These are phyloP conservation scores for Thalassaphorura encarpata DNA, from an alignment of 1,140 invertebrate genomes.

Conservation along the genomic window DNA sequence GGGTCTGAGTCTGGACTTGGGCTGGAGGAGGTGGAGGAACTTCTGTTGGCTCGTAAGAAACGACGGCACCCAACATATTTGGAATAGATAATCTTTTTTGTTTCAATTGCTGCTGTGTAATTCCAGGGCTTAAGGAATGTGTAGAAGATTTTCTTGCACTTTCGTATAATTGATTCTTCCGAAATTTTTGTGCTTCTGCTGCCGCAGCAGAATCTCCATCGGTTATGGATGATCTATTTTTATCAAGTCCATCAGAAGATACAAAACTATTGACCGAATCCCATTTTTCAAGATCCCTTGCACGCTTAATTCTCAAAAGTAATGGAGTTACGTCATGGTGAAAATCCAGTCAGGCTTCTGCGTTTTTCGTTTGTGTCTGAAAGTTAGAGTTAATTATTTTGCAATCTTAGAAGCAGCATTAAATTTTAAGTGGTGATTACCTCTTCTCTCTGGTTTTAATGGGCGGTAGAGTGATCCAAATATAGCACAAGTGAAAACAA, in stretches of 20 bases:
- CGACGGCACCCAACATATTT: not conserved
- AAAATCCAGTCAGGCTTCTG: not conserved
- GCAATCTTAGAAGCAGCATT: not conserved
- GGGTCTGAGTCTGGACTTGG: too few relatives aligned
- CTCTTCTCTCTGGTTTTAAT: not conserved
- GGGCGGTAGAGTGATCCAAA: constrained; percentile 3
- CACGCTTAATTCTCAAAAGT: constrained; percentile 2
- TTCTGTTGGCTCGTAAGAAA: too few relatives aligned
- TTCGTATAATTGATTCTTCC: not conserved
- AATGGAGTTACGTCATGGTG: not conserved
- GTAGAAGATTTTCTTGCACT: not conserved
- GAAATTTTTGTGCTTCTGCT: not conserved
- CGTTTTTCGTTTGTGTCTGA: not conserved
- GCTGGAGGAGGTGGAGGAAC: too few relatives aligned
- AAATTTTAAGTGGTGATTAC: not conserved
- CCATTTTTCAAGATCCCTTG: constrained; percentile 6
- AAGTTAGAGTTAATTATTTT: not conserved
- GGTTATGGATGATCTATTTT: not conserved
- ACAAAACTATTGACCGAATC: not conserved
- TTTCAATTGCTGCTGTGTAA: not conserved
- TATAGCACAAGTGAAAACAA: not conserved
- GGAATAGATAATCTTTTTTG: not conserved
- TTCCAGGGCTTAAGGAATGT: not conserved
- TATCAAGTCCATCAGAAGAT: not conserved
- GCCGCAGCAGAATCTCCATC: not conserved